These are phyloP conservation scores for Phymanthus crucifer DNA, from an alignment of 92 coral and sea anemone species.

Conservation along the genomic window DNA sequence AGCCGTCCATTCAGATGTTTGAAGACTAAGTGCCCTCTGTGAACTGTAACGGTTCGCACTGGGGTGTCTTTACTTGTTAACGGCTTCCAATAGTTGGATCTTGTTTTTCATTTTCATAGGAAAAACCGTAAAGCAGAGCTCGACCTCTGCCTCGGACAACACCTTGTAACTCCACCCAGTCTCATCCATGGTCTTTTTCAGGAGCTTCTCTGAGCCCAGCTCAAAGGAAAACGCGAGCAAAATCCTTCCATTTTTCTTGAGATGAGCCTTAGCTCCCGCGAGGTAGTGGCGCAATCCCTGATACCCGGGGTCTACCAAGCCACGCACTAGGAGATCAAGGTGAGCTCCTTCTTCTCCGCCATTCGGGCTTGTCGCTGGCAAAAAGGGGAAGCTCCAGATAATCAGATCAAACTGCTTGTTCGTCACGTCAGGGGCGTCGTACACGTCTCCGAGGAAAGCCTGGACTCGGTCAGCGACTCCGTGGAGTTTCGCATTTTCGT, in stretches of 20 bases:
- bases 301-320: conserved; percentile 51
- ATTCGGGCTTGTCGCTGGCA: conserved; percentile 22
- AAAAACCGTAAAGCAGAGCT: conserved; percentile 12
- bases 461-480: conserved; percentile 52
- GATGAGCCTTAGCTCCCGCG: conserved; percentile 47
- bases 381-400: conserved; percentile 57
- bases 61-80: conserved; percentile 9
- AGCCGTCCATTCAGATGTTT: background rate
- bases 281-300: conserved; percentile 53
- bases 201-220: conserved; percentile 48
- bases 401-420: conserved; percentile 51
- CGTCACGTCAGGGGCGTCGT: conserved; percentile 39
- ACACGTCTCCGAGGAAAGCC: conserved; percentile 43
- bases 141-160: conserved; percentile 35
- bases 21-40: conserved; percentile 3
- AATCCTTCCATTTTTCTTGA: conserved; percentile 44
- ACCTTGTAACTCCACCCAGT: conserved; percentile 50
- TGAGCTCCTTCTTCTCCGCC: conserved; percentile 22
- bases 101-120: conserved; percentile 35
- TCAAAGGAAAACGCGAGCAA: conserved; percentile 51
- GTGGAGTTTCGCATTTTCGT: conserved; percentile 50
- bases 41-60: background rate
- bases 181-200: conserved; percentile 40
- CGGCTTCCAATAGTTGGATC: conserved; percentile 27
- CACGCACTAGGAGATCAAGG: conserved; percentile 43